These are phyloP conservation scores for Calidris pygmaea DNA, from an alignment of 2,113 vertebrate species.

Conservation along the genomic window DNA sequence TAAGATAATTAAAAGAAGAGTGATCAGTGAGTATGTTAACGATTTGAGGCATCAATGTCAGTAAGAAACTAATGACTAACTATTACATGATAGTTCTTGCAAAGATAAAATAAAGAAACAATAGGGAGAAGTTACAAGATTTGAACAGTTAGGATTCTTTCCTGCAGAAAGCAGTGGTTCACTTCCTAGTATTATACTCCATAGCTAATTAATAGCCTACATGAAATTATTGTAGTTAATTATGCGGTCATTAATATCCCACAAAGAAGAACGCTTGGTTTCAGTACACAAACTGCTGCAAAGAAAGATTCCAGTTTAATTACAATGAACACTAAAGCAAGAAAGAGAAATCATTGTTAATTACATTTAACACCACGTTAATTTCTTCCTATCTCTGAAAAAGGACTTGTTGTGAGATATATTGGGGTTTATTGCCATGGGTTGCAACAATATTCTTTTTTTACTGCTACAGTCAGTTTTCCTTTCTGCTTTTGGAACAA, in stretches of 20 bases:
- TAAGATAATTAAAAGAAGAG: neutral
- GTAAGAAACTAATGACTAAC: neutral
- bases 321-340: neutral
- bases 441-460: neutral
- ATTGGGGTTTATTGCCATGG: neutral
- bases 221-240: slow-evolving; percentile 34
- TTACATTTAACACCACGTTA: neutral
- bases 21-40: neutral
- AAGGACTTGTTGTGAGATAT: neutral
- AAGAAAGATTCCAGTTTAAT: neutral
- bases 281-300: slow-evolving; percentile 15
- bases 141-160: neutral
- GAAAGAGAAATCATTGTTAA: neutral
- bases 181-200: neutral
- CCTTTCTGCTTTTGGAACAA: neutral
- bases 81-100: neutral
- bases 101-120: neutral
- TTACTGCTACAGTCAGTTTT: neutral
- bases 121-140: neutral
- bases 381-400: neutral
- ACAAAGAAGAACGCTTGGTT: neutral
- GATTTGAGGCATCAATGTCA: neutral
- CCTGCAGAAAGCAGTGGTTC: neutral
- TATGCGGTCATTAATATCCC: neutral
- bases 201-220: neutral